Conservation (phyloP, 2,797 vertebrate genomes). For the Liparis tanakae region DNA sequence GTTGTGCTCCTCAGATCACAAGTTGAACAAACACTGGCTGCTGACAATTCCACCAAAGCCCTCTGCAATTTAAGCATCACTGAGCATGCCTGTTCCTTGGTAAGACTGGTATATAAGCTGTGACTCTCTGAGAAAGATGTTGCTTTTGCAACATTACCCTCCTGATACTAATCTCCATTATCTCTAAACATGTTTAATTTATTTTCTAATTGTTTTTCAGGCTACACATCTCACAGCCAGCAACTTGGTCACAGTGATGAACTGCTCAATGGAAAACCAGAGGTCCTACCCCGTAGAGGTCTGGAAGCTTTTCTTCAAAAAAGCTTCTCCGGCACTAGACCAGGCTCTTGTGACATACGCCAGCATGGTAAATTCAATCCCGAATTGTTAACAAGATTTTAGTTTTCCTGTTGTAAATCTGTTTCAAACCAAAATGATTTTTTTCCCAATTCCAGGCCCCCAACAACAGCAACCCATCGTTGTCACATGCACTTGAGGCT, state of each 20-base stretch:
- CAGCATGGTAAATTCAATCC: conserved; percentile 41
- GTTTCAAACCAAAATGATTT: background rate
- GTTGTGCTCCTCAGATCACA: conserved; percentile 24
- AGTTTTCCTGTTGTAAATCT: background rate
- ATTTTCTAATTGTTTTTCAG: conserved; percentile 1
- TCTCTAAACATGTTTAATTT: background rate
- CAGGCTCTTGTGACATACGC: conserved; percentile 45
- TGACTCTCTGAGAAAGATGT: background rate
- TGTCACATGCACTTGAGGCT: conserved; percentile 54
- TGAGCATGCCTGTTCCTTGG: conserved; percentile 52
- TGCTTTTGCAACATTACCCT: background rate
- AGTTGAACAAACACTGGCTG: background rate
- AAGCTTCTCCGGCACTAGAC: conserved; percentile 32
- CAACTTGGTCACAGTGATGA: conserved; percentile 45
- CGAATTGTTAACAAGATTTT: background rate
- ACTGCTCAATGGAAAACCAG: conserved; percentile 44
- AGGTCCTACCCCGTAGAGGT: conserved; percentile 27
- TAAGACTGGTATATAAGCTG: conserved; percentile 27
- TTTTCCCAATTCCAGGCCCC: conserved; percentile 26
- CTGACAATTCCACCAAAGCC: conserved; percentile 3
- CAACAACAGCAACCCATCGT: conserved; percentile 7
- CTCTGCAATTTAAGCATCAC: conserved; percentile 19
- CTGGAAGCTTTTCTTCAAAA: conserved; percentile 58
- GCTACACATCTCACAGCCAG: conserved; percentile 25
- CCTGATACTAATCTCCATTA: background rate